A percentile compares a stretch with the other conserved stretches of the same genome.
Evolutionary conservation across 2,888 invertebrate species (phyloP).

Genomic region (Drosophila bunnanda): DNA sequence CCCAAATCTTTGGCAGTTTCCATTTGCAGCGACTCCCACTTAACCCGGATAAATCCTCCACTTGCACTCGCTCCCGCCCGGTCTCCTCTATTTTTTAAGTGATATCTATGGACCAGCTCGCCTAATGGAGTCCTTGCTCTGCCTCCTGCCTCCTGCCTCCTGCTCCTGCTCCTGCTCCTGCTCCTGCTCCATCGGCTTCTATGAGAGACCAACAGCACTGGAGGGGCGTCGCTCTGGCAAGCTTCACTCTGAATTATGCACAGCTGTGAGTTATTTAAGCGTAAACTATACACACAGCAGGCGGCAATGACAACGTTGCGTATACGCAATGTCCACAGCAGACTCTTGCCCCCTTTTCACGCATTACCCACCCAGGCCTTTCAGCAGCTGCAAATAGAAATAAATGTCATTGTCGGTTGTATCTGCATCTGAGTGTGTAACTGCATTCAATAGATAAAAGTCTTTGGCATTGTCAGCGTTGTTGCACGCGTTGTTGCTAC

Average conservation of each 20-base stretch:
- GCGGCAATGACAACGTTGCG: conserved; percentile 45
- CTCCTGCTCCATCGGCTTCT: not conserved
- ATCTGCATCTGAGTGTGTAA: conserved; percentile 3
- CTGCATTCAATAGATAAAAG: conserved; percentile 53
- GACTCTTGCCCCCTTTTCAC: not conserved
- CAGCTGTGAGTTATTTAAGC: conserved; percentile 63
- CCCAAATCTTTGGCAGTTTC: conserved; percentile 20
- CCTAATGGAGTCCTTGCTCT: conserved; percentile 6
- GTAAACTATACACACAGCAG: conserved; percentile 50
- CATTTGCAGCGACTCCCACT: conserved; percentile 18
- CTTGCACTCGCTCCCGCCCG: not conserved
- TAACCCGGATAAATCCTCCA: conserved; percentile 31
- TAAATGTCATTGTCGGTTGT: conserved; percentile 54
- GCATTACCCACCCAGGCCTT: conserved; percentile 22
- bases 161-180: not conserved
- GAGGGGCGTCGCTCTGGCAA: not conserved
- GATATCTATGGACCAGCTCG: not conserved
- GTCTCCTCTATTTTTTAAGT: not conserved
- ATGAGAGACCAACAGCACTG: too few species aligned
- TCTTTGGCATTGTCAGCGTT: conserved; percentile 18
- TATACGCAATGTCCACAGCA: conserved; percentile 54
- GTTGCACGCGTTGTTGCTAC: conserved; percentile 23
- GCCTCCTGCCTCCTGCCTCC: not conserved
- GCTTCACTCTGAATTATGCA: conserved; percentile 43
- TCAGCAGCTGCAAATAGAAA: conserved; percentile 56